Percentiles rank a stretch among this genome's conserved stretches.
These are phyloP conservation scores for Cyanoderma ruficeps DNA, from an alignment of 2,113 vertebrate species.

Conservation along the genomic window DNA sequence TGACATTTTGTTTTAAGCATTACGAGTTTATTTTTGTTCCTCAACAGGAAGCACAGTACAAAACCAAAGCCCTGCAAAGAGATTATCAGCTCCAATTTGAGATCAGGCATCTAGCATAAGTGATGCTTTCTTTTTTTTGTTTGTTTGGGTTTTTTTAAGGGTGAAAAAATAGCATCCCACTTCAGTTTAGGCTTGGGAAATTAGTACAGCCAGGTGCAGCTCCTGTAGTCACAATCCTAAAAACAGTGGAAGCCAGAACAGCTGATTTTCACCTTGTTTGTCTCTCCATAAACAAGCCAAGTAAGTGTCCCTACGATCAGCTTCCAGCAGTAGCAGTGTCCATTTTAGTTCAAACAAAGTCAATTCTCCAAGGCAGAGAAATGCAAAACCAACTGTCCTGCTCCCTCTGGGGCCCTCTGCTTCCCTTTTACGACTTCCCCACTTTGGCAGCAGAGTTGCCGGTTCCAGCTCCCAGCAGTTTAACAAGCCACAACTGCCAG, in stretches of 20 bases:
- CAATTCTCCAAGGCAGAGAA: neutral
- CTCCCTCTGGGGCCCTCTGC: slow-evolving; percentile 16
- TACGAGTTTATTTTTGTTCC: neutral
- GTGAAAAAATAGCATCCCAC: neutral
- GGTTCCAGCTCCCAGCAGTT: slow-evolving; percentile 58
- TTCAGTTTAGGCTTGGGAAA: neutral
- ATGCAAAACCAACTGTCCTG: neutral
- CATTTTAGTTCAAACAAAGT: neutral
- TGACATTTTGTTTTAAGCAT: neutral
- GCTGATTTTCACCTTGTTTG: neutral
- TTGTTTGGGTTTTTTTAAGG: neutral
- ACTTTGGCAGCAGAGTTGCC: slow-evolving; percentile 39
- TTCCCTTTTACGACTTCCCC: slow-evolving; percentile 62
- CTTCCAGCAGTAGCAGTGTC: neutral
- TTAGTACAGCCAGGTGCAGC: neutral
- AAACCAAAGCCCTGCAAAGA: neutral
- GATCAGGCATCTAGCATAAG: neutral
- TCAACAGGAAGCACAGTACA: neutral
- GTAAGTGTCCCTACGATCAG: neutral
- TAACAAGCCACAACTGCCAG: slow-evolving; percentile 63
- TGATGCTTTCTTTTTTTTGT: neutral
- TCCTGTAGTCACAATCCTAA: neutral
- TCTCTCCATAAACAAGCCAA: neutral
- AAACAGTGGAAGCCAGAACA: neutral
- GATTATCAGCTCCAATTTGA: neutral